Percentiles rank a stretch among this genome's conserved stretches.
phyloP scores from a whole-genome alignment of 2,113 vertebrate species.

The Lepisosteus oculatus region DNA sequence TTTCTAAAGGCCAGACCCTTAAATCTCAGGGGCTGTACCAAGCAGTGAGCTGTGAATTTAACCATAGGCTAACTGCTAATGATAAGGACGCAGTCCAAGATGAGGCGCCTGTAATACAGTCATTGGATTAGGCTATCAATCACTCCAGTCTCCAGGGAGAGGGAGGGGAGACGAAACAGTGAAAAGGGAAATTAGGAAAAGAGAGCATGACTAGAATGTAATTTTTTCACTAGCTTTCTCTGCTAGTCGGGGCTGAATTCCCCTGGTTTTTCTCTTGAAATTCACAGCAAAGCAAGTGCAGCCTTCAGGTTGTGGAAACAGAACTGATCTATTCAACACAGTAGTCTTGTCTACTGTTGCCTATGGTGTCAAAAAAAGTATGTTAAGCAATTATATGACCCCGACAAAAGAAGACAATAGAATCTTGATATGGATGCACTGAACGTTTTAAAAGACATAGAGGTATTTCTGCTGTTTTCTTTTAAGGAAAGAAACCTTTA shows the following conservation, averaged over 20 bases:
- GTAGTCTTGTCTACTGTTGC: conserved; percentile 18
- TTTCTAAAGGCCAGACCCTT: conserved; percentile 87
- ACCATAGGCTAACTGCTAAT: conserved; percentile 89
- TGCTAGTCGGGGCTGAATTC: conserved; percentile 52
- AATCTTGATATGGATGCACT: conserved; percentile 7
- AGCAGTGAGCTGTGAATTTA: conserved; percentile 85
- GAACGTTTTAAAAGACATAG: too few relatives aligned
- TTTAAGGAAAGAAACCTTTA: too few relatives aligned
- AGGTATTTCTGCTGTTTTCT: too few relatives aligned
- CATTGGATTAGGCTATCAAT: conserved; percentile 86
- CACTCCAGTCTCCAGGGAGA: conserved; percentile 71
- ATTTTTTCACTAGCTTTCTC: conserved; percentile 63
- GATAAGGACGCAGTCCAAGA: conserved; percentile 79
- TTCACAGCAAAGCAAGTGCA: conserved; percentile 14
- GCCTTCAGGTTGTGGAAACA: conserved; percentile 15
- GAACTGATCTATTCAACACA: conserved; percentile 10
- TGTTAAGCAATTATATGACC: conserved; percentile 4
- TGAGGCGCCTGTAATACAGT: conserved; percentile 78
- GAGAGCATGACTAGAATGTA: conserved; percentile 73
- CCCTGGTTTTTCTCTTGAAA: conserved; percentile 32
- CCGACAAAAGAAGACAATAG: background rate
- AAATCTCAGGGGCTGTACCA: conserved; percentile 85
- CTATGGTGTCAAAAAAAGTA: conserved; percentile 18
- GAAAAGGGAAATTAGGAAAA: conserved; percentile 74
- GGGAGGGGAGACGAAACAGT: conserved; percentile 72